Base-by-base conservation (phyloP, 2,797 vertebrate species). In the Carcharodon carcharias region DNA sequence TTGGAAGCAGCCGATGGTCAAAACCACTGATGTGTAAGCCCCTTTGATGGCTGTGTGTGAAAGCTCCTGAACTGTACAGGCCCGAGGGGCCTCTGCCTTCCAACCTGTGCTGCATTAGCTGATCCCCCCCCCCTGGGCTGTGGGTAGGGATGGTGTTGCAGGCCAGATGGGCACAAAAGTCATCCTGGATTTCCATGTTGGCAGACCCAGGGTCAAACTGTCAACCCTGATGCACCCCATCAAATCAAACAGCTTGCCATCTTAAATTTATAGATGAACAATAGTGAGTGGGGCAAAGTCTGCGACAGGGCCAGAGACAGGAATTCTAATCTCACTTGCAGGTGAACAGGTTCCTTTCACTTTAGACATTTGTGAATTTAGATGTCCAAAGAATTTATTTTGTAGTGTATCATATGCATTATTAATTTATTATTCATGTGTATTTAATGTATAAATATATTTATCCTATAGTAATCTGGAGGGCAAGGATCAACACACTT, bases 371-470 rank as follows among this genome's bases (percentile, higher is more conserved):
- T 7, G 61, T 85, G n/a, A 61, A 92, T n/a, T 63, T 92, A 92
- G 89, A 65, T 63, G 61, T 92, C 89, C 89, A 92, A 92, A 92
- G 89, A 92, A 65, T 92, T 92, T 61, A 92, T n/a, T 77, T 92
- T 92, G 89, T 92, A 67, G 91, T 65, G 6, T 93, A 93, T 67
- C 91, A 65, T 93, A 67, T 65, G 58, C n/a, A 93, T 67, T 93
- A 85, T 67, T 93, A 85, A 85, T 85, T 85, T 85, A 85, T 92
- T 92, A 91, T 91, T 93, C 56, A 61, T 92, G n/a, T 67, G 18
- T 93, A 93, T 93, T 65, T 65, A 93, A 91, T 93, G 91, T 93
- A 93, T 67, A 93, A 93, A 67, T 93, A 85, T 85, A 93, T 92
- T 92, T 93, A 93, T n/a, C 58, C 35, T 92, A n/a, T 92, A n/a